These are phyloP conservation scores for Troides oblongomaculatus DNA, from an alignment of 2,888 invertebrate genomes.

Conservation along the genomic window DNA sequence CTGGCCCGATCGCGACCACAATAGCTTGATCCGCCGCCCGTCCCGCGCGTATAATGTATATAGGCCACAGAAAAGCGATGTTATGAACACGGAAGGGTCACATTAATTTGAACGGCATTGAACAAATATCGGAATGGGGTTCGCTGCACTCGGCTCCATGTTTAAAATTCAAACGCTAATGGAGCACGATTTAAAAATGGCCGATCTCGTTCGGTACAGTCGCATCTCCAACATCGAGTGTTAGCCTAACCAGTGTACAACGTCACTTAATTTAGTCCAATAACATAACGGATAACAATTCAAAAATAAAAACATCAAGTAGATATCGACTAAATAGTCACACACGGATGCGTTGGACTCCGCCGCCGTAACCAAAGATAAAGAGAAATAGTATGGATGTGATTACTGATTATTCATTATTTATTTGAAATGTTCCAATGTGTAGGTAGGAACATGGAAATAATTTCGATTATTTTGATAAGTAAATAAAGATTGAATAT, in stretches of 20 bases:
- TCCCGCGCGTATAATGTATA: constrained; percentile 39
- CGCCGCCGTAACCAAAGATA: constrained; percentile 7
- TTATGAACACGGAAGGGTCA: constrained; percentile 46
- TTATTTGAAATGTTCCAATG: constrained; percentile 13
- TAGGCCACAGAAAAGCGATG: constrained; percentile 40
- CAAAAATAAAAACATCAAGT: constrained; percentile 8
- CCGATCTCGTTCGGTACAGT: constrained; percentile 43
- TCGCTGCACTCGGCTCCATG: constrained; percentile 73
- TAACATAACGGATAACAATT: constrained; percentile 5
- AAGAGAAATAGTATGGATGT: constrained; percentile 6
- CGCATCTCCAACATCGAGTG: constrained; percentile 10
- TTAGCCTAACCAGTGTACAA: constrained; percentile 15
- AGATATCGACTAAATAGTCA: not conserved
- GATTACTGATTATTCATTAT: constrained; percentile 10
- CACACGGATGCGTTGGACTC: not conserved
- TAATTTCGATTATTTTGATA: constrained; percentile 10
- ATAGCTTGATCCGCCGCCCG: constrained; percentile 48
- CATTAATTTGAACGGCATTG: constrained; percentile 53
- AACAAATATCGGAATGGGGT: constrained; percentile 64
- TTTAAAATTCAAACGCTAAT: constrained; percentile 70
- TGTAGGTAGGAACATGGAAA: not conserved
- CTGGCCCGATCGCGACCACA: constrained; percentile 55
- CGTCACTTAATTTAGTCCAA: constrained; percentile 11
- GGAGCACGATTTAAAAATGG: constrained; percentile 65
- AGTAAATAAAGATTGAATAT: not conserved